Percentiles rank a stretch among this genome's conserved stretches.
These are phyloP conservation scores for Agriopis aurantiaria DNA, from an alignment of 2,888 invertebrate genomes.

Conservation along the genomic window DNA sequence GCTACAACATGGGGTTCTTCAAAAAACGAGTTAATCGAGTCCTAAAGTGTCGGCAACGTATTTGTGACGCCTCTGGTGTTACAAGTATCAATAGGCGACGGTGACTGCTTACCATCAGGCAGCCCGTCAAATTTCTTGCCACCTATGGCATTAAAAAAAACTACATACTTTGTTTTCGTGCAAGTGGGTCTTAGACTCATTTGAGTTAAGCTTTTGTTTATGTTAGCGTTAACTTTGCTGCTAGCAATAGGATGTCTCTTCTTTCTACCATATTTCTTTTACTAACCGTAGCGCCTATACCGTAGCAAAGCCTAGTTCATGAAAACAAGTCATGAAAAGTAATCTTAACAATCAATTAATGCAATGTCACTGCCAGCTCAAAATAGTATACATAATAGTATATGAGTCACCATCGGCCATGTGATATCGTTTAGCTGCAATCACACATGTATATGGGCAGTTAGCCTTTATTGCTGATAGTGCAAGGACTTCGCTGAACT, in stretches of 20 bases:
- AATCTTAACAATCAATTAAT: constrained; percentile 34
- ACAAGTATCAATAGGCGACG: no score
- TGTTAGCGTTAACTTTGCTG: not conserved
- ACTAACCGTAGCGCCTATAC: not conserved
- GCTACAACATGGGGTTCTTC: no score
- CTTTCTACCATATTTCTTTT: not conserved
- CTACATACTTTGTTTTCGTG: no score
- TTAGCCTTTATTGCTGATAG: constrained; percentile 59
- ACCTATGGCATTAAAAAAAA: no score
- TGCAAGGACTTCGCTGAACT: constrained; percentile 59
- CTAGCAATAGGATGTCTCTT: not conserved
- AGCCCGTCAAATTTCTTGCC: no score
- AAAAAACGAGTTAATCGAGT: no score
- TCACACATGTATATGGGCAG: constrained; percentile 56
- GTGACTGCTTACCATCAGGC: no score
- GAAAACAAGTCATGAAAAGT: constrained; percentile 5
- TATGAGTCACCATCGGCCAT: constrained; percentile 55
- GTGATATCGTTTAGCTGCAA: constrained; percentile 53
- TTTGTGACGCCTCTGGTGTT: no score
- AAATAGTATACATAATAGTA: constrained; percentile 41
- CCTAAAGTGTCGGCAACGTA: no score
- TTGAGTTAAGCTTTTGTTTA: no score
- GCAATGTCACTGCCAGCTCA: constrained; percentile 34
- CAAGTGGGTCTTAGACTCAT: no score
- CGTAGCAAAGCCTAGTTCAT: not conserved